phyloP scores from a whole-genome alignment of 2,888 invertebrate species.

The Lathronympha strigana region DNA sequence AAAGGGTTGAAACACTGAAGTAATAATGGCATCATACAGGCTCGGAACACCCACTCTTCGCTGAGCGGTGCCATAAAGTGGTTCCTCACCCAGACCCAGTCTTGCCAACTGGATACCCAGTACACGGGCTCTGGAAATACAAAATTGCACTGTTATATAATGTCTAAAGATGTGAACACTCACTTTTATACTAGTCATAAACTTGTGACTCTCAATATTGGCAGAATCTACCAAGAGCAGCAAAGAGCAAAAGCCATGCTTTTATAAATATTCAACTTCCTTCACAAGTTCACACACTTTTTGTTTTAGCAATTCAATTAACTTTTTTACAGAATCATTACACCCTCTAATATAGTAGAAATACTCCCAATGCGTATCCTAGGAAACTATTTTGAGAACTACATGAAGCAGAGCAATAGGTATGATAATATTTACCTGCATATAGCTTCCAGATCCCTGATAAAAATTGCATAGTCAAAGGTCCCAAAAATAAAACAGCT shows the following conservation, averaged over 20 bases:
- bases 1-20: conserved; percentile 91
- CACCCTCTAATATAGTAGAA: no score
- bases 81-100: conserved; percentile 94
- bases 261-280: no score
- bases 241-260: no score
- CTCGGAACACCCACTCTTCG: conserved; percentile 97
- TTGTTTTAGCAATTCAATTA: no score
- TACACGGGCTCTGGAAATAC: conserved; percentile 86
- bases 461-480: conserved; percentile 88
- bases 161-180: no score
- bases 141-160: conserved; percentile 2
- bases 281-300: no score
- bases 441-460: conserved; percentile 88
- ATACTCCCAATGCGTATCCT: no score
- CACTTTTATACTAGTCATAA: no score
- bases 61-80: conserved; percentile 96
- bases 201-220: no score
- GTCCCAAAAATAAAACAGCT: conserved; percentile 92
- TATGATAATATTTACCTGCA: conserved; percentile 78
- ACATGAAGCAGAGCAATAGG: conserved; percentile 3
- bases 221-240: no score
- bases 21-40: conserved; percentile 96
- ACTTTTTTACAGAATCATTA: no score
- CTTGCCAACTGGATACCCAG: conserved; percentile 88
- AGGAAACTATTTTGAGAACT: neutral